These are phyloP conservation scores for Chrysocyon brachyurus DNA, from an alignment of 2,797 vertebrate genomes.

Conservation along the genomic window DNA sequence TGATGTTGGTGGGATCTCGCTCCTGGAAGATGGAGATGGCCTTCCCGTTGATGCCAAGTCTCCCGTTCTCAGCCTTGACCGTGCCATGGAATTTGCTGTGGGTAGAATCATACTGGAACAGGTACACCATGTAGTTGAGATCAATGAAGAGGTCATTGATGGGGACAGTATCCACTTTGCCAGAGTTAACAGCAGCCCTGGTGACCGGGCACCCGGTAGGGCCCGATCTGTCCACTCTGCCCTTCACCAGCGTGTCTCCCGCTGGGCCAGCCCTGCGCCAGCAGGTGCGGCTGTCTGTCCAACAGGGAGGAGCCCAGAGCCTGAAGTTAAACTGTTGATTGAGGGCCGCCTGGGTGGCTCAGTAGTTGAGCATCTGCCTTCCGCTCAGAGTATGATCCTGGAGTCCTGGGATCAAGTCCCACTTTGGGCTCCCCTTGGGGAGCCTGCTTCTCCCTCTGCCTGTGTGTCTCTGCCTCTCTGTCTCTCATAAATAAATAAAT, in stretches of 20 bases:
- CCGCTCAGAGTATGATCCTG: too few relatives aligned
- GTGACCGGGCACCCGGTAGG: background rate
- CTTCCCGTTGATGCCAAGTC: background rate
- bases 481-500: too few relatives aligned
- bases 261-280: background rate
- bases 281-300: background rate
- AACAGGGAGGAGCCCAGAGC: background rate
- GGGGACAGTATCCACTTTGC: background rate
- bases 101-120: background rate
- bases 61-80: background rate
- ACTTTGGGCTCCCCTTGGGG: too few relatives aligned
- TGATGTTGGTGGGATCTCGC: too few relatives aligned
- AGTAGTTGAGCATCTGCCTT: too few relatives aligned
- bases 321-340: background rate
- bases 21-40: too few relatives aligned
- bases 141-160: background rate
- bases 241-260: background rate
- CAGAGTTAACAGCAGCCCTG: conserved; percentile 85
- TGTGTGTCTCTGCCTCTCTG: too few relatives aligned
- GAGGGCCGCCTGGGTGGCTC: too few relatives aligned
- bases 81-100: background rate
- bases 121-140: background rate
- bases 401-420: too few relatives aligned
- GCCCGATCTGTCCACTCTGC: background rate
- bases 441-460: too few relatives aligned